Conservation (phyloP, 2,113 vertebrate species). For the Colossoma macropomum region DNA sequence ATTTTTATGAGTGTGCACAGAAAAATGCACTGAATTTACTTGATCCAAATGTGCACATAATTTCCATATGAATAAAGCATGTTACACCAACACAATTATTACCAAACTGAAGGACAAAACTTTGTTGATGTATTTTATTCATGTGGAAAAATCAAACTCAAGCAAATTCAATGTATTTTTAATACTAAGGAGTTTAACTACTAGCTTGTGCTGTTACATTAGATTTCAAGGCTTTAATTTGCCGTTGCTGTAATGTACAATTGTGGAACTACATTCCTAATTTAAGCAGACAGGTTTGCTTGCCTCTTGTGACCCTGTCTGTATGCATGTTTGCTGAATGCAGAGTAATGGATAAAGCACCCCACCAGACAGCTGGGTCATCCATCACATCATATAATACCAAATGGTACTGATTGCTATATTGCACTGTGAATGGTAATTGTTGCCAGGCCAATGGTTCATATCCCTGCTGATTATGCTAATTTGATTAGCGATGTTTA, state of each 20-base stretch:
- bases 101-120: too few species aligned
- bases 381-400: neutral
- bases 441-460: constrained; percentile 16
- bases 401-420: constrained; percentile 6
- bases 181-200: constrained; percentile 5
- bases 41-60: neutral
- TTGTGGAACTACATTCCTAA: neutral
- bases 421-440: constrained; percentile 9
- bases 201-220: neutral
- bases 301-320: neutral
- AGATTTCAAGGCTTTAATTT: neutral
- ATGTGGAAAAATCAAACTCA: neutral
- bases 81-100: neutral
- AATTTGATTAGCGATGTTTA: constrained; percentile 2
- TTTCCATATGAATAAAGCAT: neutral
- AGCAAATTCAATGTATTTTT: neutral
- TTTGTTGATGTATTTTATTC: neutral
- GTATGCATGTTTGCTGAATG: constrained; percentile 1
- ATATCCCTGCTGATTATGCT: neutral
- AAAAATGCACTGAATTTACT: neutral
- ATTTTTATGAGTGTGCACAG: neutral
- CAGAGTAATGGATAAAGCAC: neutral
- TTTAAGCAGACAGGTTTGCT: neutral
- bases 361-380: neutral
- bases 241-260: neutral